Base-by-base conservation (phyloP, 2,888 invertebrate genomes). In the Oxytorus armatus region DNA sequence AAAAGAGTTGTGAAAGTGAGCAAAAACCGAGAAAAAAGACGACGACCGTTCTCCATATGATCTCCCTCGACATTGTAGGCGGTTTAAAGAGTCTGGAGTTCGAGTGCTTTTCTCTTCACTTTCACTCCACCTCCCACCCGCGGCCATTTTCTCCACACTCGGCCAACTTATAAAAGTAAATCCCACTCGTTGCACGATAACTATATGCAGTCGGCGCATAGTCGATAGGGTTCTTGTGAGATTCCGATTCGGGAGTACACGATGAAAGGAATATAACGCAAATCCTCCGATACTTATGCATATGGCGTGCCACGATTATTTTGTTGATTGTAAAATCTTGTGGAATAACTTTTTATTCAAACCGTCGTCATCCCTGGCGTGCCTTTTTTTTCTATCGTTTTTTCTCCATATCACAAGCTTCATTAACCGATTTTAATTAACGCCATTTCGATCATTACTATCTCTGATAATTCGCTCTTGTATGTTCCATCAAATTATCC, bases 131-230 rank as follows among this genome's bases (percentile, higher is more conserved):
- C 55, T 21, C 7, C 2, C 47, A 5, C 11, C 14, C 23, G 51
- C 39, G 16, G 14, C 23, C 42, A 61, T 65, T 78, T 73, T 66
- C n/a, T 66, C 14, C 16, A 55, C 29, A 36, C 69, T 70, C 10
- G 33, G 63, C n/a, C 63, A 49, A 39, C 36, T 57, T 55, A 25
- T 29, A 49, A 63, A 77, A 49, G 33, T 39, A 11, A 61, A 36
- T 49, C 11, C 36, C 29, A 29, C 14, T 36, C 39, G 16, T 39
- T 65, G 39, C 21, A 69, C 53, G 21, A 61, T 18, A 49, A 33
- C 33, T 57, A 59, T n/a, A n/a, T 21, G n/a, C 21, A 39, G 21
- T 10, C 3, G 3, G 10, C n/a, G 8, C 5, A 44, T 3, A 14
- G 44, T 16, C 14, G 14, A 16, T 3, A 44, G 44, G 44, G 14